phyloP scores from a whole-genome alignment of 1,140 invertebrate genomes.

The Dendrolimus punctatus region DNA sequence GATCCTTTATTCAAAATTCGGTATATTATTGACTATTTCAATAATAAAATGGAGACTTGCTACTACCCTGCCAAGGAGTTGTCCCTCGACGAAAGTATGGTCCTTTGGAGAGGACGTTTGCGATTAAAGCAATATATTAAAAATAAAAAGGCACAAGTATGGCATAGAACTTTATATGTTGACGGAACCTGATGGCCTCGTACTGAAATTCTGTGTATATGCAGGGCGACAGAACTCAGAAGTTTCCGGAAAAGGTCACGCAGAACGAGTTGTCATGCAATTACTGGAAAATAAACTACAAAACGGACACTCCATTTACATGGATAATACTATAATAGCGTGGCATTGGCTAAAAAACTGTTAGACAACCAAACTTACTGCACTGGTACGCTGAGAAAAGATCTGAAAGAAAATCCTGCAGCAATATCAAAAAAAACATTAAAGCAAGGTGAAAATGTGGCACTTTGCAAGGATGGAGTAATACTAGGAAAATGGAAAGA shows the following conservation, averaged over 20 bases:
- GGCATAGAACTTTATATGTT: conserved; percentile 52
- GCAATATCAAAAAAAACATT: conserved; percentile 24
- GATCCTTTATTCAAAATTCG: conserved; percentile 21
- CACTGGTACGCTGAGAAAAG: conserved; percentile 30
- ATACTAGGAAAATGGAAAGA: conserved; percentile 37
- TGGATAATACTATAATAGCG: conserved; percentile 45
- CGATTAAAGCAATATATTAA: conserved; percentile 40
- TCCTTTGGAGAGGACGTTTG: conserved; percentile 41
- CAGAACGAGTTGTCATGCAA: conserved; percentile 27
- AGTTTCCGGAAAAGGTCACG: conserved; percentile 21
- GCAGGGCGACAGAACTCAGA: conserved; percentile 18
- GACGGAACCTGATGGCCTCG: conserved; percentile 31
- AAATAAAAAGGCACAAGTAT: conserved; percentile 47
- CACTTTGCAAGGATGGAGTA: conserved; percentile 20
- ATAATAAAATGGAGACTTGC: conserved; percentile 26
- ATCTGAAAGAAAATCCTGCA: conserved; percentile 26
- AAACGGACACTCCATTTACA: conserved; percentile 37
- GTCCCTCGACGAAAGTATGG: conserved; percentile 44
- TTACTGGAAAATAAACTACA: conserved; percentile 29
- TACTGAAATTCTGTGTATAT: conserved; percentile 28
- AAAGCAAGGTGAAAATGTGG: conserved; percentile 36
- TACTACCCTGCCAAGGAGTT: conserved; percentile 40
- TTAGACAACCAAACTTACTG: conserved; percentile 24
- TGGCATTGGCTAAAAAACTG: conserved; percentile 18
- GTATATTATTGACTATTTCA: conserved; percentile 28